Evolutionary conservation across 2,113 vertebrate genomes (phyloP).

Genomic region (Scomber colias): DNA sequence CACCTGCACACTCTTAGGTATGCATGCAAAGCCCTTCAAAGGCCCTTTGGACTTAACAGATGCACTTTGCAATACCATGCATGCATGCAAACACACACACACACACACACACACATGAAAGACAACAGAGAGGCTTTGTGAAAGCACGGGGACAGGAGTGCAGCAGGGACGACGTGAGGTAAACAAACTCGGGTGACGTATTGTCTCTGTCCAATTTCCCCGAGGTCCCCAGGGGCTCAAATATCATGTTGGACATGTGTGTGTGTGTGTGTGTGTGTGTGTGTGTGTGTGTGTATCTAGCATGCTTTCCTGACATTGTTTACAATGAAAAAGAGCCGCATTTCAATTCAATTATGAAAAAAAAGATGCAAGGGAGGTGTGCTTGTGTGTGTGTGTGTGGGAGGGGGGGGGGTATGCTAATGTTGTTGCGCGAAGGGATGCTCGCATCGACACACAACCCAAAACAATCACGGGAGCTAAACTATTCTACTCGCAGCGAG

Average conservation of each 20-base stretch:
- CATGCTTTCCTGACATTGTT: slow-evolving; percentile 73
- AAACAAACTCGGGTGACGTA: slow-evolving; percentile 63
- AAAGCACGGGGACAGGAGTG: slow-evolving; percentile 16
- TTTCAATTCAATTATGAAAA: slow-evolving; percentile 65
- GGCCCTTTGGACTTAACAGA: slow-evolving; percentile 46
- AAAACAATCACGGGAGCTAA: slow-evolving; percentile 48
- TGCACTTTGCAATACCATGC: slow-evolving; percentile 17
- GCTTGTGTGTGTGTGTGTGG: neutral
- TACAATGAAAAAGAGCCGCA: slow-evolving; percentile 60
- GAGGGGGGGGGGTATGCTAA: slow-evolving; percentile 56
- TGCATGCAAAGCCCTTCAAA: slow-evolving; percentile 63
- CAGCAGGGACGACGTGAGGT: slow-evolving; percentile 52
- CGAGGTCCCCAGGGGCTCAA: slow-evolving; percentile 32
- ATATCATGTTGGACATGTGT: slow-evolving; percentile 33
- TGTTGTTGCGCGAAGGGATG: slow-evolving; percentile 61
- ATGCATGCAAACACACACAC: slow-evolving; percentile 41
- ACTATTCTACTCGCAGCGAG: slow-evolving; percentile 24
- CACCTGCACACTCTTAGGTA: slow-evolving; percentile 66
- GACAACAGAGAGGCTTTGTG: slow-evolving; percentile 21
- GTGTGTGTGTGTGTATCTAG: slow-evolving; percentile 7
- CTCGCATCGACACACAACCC: slow-evolving; percentile 25
- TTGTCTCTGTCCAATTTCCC: slow-evolving; percentile 68
- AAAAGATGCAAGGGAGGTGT: slow-evolving; percentile 7
- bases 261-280: slow-evolving; percentile 10
- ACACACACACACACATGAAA: slow-evolving; percentile 10